phyloP scores from a whole-genome alignment of 1,140 invertebrate genomes.

The Drosophila gunungcola region DNA sequence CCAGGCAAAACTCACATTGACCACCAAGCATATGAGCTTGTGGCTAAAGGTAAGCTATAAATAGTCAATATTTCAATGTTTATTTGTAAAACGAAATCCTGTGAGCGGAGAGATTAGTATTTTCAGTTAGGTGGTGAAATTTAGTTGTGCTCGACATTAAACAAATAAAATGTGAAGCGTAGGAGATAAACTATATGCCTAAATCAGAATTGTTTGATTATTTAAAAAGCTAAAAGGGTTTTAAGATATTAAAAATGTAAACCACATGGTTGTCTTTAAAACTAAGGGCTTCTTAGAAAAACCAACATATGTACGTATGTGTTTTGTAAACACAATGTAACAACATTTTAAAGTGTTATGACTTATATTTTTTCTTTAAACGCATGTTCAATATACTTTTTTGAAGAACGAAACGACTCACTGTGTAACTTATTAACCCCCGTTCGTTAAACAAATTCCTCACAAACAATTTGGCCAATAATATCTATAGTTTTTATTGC shows the following conservation, averaged over 20 bases:
- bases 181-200: not conserved
- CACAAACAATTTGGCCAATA: not conserved
- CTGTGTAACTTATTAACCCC: too few species aligned
- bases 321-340: too few species aligned
- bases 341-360: too few species aligned
- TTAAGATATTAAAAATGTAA: not conserved
- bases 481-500: constrained; percentile 13
- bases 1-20: constrained; percentile 37
- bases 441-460: not conserved
- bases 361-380: too few species aligned
- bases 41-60: constrained; percentile 62
- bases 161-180: not conserved
- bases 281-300: too few species aligned
- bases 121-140: not conserved
- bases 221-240: not conserved
- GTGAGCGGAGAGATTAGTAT: not conserved
- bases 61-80: constrained; percentile 17
- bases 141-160: not conserved
- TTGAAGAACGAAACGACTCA: too few species aligned
- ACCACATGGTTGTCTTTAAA: too few species aligned
- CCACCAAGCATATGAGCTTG: constrained; percentile 55
- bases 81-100: not conserved
- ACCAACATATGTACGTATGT: too few species aligned
- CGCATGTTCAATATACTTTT: too few species aligned
- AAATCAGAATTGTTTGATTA: not conserved